Evolutionary conservation across 1,140 invertebrate species (phyloP).

Genomic region (Dinoponera quadriceps): DNA sequence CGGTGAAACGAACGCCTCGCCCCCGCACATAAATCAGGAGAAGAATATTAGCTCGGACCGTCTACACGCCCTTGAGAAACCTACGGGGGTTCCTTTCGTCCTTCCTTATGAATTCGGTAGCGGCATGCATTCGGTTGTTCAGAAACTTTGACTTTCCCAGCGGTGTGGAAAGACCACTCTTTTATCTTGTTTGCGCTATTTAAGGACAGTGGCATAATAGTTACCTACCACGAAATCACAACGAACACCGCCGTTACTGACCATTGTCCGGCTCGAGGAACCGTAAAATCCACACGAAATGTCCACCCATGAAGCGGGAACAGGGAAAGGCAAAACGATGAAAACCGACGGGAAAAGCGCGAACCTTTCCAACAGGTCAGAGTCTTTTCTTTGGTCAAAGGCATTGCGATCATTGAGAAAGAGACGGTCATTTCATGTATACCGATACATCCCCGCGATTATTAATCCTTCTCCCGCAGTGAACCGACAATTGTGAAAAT

Average conservation of each 20-base stretch:
- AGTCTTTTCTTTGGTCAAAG: neutral
- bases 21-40: constrained; percentile 69
- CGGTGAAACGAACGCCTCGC: constrained; percentile 49
- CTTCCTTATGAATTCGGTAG: constrained; percentile 17
- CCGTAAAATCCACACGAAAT: neutral
- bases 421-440: no score
- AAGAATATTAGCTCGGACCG: constrained; percentile 54
- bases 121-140: constrained; percentile 46
- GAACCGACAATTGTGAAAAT: no score
- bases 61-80: constrained; percentile 70
- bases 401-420: no score
- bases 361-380: constrained; percentile 25
- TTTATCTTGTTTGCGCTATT: constrained; percentile 77
- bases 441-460: no score
- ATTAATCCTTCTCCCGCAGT: no score
- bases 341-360: neutral
- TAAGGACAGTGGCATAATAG: constrained; percentile 65
- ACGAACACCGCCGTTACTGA: constrained; percentile 33
- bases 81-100: constrained; percentile 59
- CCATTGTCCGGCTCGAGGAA: constrained; percentile 42
- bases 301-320: constrained; percentile 9
- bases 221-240: constrained; percentile 58
- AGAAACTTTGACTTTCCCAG: constrained; percentile 43
- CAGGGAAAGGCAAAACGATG: constrained; percentile 16
- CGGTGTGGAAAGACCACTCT: constrained; percentile 67